These are phyloP conservation scores for Beris morrisii DNA, from an alignment of 2,888 invertebrate genomes.

Conservation along the genomic window DNA sequence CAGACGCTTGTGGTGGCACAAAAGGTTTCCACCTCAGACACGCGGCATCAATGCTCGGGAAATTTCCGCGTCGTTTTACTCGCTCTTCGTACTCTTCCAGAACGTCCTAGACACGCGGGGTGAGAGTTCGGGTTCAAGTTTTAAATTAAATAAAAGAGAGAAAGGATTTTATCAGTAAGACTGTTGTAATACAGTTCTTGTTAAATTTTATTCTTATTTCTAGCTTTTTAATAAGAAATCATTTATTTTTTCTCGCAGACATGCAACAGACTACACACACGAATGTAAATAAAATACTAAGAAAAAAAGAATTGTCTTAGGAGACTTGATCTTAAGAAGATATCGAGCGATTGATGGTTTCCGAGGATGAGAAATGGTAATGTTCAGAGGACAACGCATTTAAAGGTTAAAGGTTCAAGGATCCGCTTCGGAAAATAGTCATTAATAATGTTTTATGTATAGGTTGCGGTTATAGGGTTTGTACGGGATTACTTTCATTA, in stretches of 20 bases:
- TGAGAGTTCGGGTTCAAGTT: too few relatives aligned
- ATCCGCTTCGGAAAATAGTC: background rate
- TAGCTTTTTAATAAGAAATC: too few relatives aligned
- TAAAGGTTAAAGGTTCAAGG: conserved; percentile 8
- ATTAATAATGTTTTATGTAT: too few relatives aligned
- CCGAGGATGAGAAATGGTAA: background rate
- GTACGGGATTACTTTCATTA: too few relatives aligned
- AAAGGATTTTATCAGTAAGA: background rate
- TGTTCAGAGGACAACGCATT: background rate
- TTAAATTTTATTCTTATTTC: background rate
- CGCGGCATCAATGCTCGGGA: conserved; percentile 84
- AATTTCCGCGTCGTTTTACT: conserved; percentile 73
- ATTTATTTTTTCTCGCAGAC: too few relatives aligned
- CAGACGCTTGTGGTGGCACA: conserved; percentile 58
- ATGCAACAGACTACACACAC: too few relatives aligned
- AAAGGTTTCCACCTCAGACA: conserved; percentile 89
- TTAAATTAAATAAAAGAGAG: too few relatives aligned
- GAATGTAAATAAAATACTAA: too few relatives aligned
- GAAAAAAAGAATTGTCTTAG: too few relatives aligned
- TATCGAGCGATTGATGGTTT: too few relatives aligned
- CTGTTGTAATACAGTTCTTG: background rate
- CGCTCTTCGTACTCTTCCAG: conserved; percentile 90
- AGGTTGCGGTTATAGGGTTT: too few relatives aligned
- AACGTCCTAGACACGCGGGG: conserved; percentile 69
- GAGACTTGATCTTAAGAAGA: too few relatives aligned